Evolutionary conservation across 1,140 invertebrate species (phyloP), one percentile per base, ranked within the genome.

Genomic region (Cydia strobilella): DNA sequence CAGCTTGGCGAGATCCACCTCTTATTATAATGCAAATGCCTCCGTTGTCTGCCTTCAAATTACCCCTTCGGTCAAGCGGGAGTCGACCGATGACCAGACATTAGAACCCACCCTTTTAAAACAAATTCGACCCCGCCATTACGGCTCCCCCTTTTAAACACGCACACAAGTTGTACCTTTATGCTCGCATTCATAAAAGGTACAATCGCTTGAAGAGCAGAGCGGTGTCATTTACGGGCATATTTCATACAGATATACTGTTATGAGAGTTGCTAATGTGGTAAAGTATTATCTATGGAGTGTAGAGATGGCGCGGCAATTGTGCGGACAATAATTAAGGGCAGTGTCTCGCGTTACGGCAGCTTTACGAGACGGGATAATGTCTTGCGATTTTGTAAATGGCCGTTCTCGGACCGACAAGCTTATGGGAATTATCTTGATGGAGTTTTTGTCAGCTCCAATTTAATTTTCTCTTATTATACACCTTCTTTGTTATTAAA

Each of bases 11-110:
- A 83, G 83, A 90, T 90, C 85, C 84, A 80, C 85, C 79, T 84
- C 78, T 88, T 85, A 90, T 92, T 92, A 86, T 91, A 78, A 92
- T 92, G 90, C 88, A 92, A 91, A 92, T 92, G 83, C 77, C 84
- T 84, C 77, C 86, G 89, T 81, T 87, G 90, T 92, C 90, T 92
- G 90, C 89, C 86, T 92, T 83, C 84, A 90, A 92, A 92, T 91
- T 90, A 88, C 85, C 88, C 87, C 85, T 90, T 85, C 86, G 88
- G 89, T 89, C 88, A 90, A 87, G 85, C 85, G 79, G 80, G 82
- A 87, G 79, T 76, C 82, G 78, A 76, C 76, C 85, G 82, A 88
- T 90, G 88, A 90, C 86, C 87, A 83, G 79, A 81, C 86, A 88
- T 87, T 89, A 89, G 84, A 88, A 85, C 87, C 88, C 88, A 86